A percentile compares a stretch with the other conserved stretches of the same genome.
phyloP scores from a whole-genome alignment of 2,888 invertebrate genomes.

The Drosophila robusta region DNA sequence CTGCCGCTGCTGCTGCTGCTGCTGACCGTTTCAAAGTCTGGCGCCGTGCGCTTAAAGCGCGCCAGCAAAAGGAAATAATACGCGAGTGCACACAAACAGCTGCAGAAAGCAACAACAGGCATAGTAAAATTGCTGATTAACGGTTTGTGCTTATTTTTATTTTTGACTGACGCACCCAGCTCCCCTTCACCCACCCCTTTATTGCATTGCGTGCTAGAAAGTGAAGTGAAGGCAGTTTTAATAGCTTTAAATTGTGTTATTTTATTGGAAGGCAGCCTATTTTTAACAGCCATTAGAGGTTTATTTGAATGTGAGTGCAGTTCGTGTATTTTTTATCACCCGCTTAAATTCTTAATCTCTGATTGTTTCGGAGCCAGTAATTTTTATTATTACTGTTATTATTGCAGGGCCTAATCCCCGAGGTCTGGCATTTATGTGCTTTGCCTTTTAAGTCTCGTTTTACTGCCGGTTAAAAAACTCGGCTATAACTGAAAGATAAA shows the following conservation, averaged over 20 bases:
- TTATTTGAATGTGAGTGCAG: not conserved
- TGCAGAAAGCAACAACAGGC: conserved; percentile 22
- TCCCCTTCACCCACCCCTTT: not conserved
- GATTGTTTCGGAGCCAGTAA: not conserved
- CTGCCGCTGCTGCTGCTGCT: conserved; percentile 24
- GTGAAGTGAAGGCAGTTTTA: conserved; percentile 7
- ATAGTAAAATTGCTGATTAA: conserved; percentile 23
- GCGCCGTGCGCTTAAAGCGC: conserved; percentile 27
- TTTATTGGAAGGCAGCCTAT: conserved; percentile 18
- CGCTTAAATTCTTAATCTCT: conserved; percentile 1
- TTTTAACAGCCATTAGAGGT: conserved; percentile 9
- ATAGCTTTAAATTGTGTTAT: conserved; percentile 25
- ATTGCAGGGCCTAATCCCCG: not conserved
- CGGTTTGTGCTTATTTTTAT: conserved; percentile 15
- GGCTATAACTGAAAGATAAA: too few species aligned
- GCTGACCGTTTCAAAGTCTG: conserved; percentile 50
- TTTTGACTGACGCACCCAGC: not conserved
- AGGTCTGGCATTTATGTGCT: not conserved
- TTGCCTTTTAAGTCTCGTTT: not conserved
- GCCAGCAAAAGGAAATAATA: conserved; percentile 29
- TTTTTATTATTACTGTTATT: not conserved
- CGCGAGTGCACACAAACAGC: conserved; percentile 32
- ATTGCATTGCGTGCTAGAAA: conserved; percentile 18
- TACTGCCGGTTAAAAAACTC: too few species aligned
- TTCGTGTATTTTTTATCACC: conserved; percentile 10